Conservation (phyloP, 2,888 invertebrate species). For the Erannis defoliaria region DNA sequence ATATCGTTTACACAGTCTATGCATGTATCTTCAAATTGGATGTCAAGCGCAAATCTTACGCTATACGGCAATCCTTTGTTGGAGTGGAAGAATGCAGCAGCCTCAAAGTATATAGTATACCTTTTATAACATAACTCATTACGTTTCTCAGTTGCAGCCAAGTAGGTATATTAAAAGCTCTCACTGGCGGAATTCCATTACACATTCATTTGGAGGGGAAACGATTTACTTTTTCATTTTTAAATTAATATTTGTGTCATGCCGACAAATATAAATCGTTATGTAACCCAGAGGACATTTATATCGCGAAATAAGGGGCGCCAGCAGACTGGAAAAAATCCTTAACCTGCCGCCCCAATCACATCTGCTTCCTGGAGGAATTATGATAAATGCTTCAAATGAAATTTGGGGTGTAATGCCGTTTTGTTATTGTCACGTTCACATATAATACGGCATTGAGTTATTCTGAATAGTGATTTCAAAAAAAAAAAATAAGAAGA, state of each 20-base stretch:
- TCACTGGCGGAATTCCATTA: conserved; percentile 27
- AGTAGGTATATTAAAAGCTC: conserved; percentile 2
- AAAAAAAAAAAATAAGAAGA: too few relatives aligned
- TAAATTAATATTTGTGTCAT: conserved; percentile 45
- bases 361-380: conserved; percentile 70
- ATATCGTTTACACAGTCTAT: too few relatives aligned
- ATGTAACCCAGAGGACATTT: conserved; percentile 60
- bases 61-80: too few relatives aligned
- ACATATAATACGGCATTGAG: conserved; percentile 2
- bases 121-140: not conserved
- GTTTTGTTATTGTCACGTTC: conserved; percentile 20
- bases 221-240: conserved; percentile 27
- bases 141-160: conserved; percentile 1
- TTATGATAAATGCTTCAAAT: conserved; percentile 69
- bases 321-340: conserved; percentile 73
- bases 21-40: too few relatives aligned
- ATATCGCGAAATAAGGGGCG: conserved; percentile 67
- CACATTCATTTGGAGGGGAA: conserved; percentile 18
- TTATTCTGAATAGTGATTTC: not conserved
- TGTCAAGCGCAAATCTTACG: too few relatives aligned
- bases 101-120: not conserved
- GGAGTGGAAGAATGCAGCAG: not conserved
- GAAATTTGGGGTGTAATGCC: conserved; percentile 38
- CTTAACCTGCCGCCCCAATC: conserved; percentile 75
- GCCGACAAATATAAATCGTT: conserved; percentile 64